Percentiles rank a stretch among this genome's conserved stretches.
These are phyloP conservation scores for Heliconius melpomene DNA, from an alignment of 1,140 invertebrate species.

Conservation along the genomic window DNA sequence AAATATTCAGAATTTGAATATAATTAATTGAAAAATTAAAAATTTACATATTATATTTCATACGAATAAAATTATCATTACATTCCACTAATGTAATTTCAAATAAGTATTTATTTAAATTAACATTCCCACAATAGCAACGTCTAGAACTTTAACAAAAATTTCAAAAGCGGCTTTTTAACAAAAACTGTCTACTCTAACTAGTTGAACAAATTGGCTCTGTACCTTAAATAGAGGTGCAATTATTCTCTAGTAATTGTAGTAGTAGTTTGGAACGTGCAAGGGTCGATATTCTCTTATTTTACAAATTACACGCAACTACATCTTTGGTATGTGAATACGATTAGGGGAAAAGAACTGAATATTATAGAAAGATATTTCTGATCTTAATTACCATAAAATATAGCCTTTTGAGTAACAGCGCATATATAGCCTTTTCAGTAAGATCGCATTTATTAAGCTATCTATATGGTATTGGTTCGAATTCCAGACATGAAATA, in stretches of 20 bases:
- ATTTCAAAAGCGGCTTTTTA: background rate
- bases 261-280: constrained; percentile 18
- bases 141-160: background rate
- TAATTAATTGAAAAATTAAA: too few relatives aligned
- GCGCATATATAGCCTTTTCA: too few relatives aligned
- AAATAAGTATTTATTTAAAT: background rate
- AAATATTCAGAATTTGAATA: too few relatives aligned
- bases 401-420: too few relatives aligned
- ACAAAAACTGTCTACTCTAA: constrained; percentile 2
- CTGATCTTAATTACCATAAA: too few relatives aligned
- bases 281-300: constrained; percentile 19
- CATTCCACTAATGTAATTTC: too few relatives aligned
- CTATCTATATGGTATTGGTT: too few relatives aligned
- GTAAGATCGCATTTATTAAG: too few relatives aligned
- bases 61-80: too few relatives aligned
- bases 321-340: background rate
- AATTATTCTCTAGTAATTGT: constrained; percentile 28
- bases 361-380: background rate
- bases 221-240: constrained; percentile 32
- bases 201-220: constrained; percentile 24
- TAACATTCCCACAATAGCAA: background rate
- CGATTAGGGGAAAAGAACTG: background rate
- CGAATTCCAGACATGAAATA: too few relatives aligned
- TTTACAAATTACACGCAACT: constrained; percentile 19
- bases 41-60: too few relatives aligned